A percentile compares a stretch with the other conserved stretches of the same genome.
These are phyloP conservation scores for Thalassaphorura encarpata DNA, from an alignment of 1,140 invertebrate species.

Conservation along the genomic window DNA sequence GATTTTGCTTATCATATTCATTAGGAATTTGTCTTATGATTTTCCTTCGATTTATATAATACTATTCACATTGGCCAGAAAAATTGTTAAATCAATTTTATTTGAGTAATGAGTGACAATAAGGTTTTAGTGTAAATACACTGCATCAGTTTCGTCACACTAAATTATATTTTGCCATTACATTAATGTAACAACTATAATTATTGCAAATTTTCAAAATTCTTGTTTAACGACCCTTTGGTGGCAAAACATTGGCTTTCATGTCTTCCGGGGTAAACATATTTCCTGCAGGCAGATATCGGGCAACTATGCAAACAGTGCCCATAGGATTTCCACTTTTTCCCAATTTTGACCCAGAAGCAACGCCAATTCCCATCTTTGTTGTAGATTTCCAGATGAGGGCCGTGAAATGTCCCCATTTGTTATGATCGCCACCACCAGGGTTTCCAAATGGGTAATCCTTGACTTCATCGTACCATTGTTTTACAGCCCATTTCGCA, in stretches of 20 bases:
- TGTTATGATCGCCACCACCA: background rate
- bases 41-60: no score
- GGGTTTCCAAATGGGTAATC: background rate
- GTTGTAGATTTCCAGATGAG: slow-evolving; percentile 8
- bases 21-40: no score
- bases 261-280: background rate
- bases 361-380: slow-evolving; percentile 5
- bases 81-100: no score
- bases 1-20: no score
- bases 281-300: slow-evolving; percentile 5
- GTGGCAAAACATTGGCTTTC: slow-evolving; percentile 2
- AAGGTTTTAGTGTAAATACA: no score
- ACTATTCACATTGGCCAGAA: no score
- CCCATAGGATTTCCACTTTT: background rate
- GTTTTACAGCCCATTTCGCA: background rate
- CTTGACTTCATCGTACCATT: slow-evolving; percentile 7
- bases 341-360: background rate
- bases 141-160: no score
- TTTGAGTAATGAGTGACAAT: no score
- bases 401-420: slow-evolving; percentile 16
- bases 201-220: no score
- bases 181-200: no score
- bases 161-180: no score
- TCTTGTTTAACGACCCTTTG: no score
- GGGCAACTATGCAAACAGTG: slow-evolving; percentile 4